Evolutionary conservation across 2,113 vertebrate genomes (phyloP), one percentile per base, ranked within the genome.

Genomic region (Sciurus niger): DNA sequence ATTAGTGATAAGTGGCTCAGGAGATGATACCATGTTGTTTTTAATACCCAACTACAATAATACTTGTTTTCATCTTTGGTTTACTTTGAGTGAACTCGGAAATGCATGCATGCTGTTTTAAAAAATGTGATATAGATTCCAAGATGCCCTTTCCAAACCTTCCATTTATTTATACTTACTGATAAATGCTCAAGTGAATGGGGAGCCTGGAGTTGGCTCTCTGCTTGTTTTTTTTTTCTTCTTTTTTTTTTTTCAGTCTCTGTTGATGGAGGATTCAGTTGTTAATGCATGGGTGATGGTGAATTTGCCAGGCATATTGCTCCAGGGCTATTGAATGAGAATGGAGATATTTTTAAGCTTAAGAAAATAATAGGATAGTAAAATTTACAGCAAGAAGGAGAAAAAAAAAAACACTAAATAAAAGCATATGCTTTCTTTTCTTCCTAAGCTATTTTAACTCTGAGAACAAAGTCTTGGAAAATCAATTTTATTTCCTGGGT

Each of bases 371-470:
- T 58, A 87, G 34, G 78, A 84, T 78, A 40, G 89, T 53, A 63
- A 37, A 37, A 93, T 96, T 89, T 96, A 77, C 25, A 14, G 58
- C 40, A 85, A 60, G 48, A 82, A 8, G 73, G 40, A 40, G 3
- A 40, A 40, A 40, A 0, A 5, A 0, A 73, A 40, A 20, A 83
- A 43, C 25, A n/a, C 78, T 82, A 89, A 85, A 25, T 37, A 86
- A 89, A 94, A 46, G 76, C 13, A 58, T 93, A 13, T 70, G 83
- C 55, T 91, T 92, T 90, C 82, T 92, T 92, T 88, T 32, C 53
- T 46, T 79, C 9, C 32, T 60, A 37, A 89, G 82, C 58, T 90
- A 20, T 76, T 94, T 84, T 83, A 84, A 94, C 73, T 53, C 18
- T n/a, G 48, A 34, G 60, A 92, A 46, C 37, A 60, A 14, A 46